A percentile compares a stretch with the other conserved stretches of the same genome.
Evolutionary conservation across 1,140 invertebrate genomes (phyloP).

Genomic region (Saccostrea cuccullata): DNA sequence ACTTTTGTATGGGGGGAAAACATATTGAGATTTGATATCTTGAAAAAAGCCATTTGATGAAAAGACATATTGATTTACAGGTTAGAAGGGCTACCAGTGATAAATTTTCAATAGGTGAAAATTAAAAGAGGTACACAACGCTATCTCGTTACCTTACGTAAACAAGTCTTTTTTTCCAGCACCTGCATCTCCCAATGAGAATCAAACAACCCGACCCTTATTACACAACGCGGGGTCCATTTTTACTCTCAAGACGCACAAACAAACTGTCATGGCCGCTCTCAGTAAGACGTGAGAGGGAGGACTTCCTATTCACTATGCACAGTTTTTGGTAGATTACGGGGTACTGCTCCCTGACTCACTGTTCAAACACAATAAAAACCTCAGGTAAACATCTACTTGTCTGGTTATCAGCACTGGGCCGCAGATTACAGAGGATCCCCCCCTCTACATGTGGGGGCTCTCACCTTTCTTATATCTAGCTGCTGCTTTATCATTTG

Average conservation of each 20-base stretch:
- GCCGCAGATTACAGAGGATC: background rate
- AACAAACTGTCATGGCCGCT: background rate
- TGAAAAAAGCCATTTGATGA: slow-evolving; percentile 7
- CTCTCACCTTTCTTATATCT: background rate
- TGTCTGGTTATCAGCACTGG: slow-evolving; percentile 3
- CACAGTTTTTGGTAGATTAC: background rate
- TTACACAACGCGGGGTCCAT: background rate
- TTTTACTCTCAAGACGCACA: background rate
- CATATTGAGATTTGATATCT: slow-evolving; percentile 29
- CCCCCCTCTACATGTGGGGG: background rate
- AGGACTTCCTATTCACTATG: background rate
- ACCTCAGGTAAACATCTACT: background rate
- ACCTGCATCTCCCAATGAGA: background rate
- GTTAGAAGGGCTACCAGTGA: slow-evolving; percentile 17
- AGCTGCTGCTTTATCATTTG: background rate
- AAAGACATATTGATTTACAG: slow-evolving; percentile 30
- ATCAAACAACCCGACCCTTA: background rate
- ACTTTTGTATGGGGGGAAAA: slow-evolving; percentile 3
- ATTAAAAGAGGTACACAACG: background rate
- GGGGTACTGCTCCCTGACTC: slow-evolving; percentile 15
- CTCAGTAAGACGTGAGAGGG: background rate
- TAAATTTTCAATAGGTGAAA: slow-evolving; percentile 24
- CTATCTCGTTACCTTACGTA: background rate
- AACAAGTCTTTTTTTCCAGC: background rate
- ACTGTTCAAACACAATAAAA: slow-evolving; percentile 27